Evolutionary conservation across 2,113 vertebrate species (phyloP).

Genomic region (Grammomys surdaster): DNA sequence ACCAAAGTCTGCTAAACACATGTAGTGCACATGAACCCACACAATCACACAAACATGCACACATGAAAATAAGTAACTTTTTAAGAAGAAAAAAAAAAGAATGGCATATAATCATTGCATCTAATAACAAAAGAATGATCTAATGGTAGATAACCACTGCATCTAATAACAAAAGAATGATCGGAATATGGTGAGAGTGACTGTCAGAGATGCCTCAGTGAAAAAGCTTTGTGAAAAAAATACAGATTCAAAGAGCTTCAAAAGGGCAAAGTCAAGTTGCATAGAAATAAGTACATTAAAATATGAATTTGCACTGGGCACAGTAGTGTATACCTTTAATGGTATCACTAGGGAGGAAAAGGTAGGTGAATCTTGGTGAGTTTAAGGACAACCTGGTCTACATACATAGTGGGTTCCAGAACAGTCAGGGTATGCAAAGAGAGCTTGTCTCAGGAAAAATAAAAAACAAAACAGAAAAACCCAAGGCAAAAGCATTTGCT

Average conservation of each 20-base stretch:
- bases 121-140: not conserved
- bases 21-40: not conserved
- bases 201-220: not conserved
- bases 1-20: not conserved
- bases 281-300: not conserved
- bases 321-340: not conserved
- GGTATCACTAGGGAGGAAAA: not conserved
- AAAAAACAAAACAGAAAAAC: not conserved
- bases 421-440: not conserved
- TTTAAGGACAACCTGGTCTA: not conserved
- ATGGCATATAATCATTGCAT: not conserved
- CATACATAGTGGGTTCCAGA: not conserved
- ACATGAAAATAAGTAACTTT: not conserved
- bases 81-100: not conserved
- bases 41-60: not conserved
- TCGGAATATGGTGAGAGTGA: not conserved
- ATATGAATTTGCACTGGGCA: not conserved
- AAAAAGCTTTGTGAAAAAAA: conserved; percentile 23
- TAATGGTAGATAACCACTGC: not conserved
- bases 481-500: conserved; percentile 19
- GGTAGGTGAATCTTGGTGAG: not conserved
- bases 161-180: conserved; percentile 4
- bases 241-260: conserved; percentile 36
- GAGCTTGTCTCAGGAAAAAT: not conserved
- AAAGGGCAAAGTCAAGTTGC: conserved; percentile 45